Conservation (phyloP, 2,888 invertebrate genomes). For the Limnephilus marmoratus region DNA sequence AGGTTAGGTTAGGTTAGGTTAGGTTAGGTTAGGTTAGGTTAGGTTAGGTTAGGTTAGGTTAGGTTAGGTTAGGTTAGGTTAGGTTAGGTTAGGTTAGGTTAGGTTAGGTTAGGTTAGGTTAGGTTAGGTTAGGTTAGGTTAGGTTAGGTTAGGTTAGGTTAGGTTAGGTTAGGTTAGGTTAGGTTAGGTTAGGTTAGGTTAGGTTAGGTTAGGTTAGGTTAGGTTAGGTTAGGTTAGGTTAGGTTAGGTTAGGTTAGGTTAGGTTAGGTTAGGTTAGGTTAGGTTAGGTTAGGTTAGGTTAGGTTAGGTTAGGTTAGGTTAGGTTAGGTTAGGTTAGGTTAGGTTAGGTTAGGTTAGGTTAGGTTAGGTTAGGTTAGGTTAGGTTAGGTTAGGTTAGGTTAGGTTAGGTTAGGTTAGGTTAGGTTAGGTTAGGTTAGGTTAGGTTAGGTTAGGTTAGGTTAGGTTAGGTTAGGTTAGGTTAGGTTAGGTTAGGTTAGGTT, state of each 20-base stretch:
- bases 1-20: conserved; percentile 62
- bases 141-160: conserved; percentile 64
- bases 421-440: conserved; percentile 40
- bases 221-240: too few relatives aligned
- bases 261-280: too few relatives aligned
- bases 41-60: conserved; percentile 63
- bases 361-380: conserved; percentile 46
- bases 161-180: conserved; percentile 66
- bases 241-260: too few relatives aligned
- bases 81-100: conserved; percentile 61
- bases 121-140: conserved; percentile 40
- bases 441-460: conserved; percentile 45
- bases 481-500: conserved; percentile 52
- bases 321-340: conserved; percentile 59
- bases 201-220: too few relatives aligned
- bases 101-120: conserved; percentile 32
- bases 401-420: conserved; percentile 40
- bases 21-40: conserved; percentile 61
- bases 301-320: conserved; percentile 61
- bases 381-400: conserved; percentile 40
- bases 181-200: conserved; percentile 60
- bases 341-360: conserved; percentile 55
- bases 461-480: conserved; percentile 55
- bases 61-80: conserved; percentile 60
- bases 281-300: too few relatives aligned